Percentiles rank a stretch among this genome's conserved stretches.
Evolutionary conservation across 2,113 vertebrate genomes (phyloP).

Genomic region (Noturus placidus): DNA sequence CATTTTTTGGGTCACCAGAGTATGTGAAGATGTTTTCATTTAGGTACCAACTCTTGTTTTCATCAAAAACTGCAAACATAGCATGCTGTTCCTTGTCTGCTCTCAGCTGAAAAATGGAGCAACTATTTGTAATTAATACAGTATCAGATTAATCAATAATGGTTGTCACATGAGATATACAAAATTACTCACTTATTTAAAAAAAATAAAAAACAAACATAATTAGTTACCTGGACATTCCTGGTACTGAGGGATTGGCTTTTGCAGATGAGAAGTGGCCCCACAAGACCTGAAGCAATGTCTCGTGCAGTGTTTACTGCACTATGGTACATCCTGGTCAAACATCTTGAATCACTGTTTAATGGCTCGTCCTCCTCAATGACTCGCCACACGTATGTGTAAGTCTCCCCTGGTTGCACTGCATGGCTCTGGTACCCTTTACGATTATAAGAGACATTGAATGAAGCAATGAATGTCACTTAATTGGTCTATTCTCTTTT

Average conservation of each 20-base stretch:
- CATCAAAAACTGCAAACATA: slow-evolving; percentile 87
- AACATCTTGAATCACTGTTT: slow-evolving; percentile 80
- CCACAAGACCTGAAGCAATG: slow-evolving; percentile 90
- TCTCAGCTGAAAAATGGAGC: slow-evolving; percentile 73
- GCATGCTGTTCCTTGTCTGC: slow-evolving; percentile 89
- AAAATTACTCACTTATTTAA: not conserved
- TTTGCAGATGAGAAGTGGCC: slow-evolving; percentile 93
- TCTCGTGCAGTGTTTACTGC: slow-evolving; percentile 84
- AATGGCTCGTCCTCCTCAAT: slow-evolving; percentile 83
- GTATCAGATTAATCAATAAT: not conserved
- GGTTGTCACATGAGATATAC: not conserved
- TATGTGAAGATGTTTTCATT: slow-evolving; percentile 85
- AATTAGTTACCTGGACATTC: slow-evolving; percentile 84
- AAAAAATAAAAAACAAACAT: not conserved
- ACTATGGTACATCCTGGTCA: slow-evolving; percentile 92
- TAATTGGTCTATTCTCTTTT: not conserved
- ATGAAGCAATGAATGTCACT: not conserved
- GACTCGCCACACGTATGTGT: slow-evolving; percentile 86
- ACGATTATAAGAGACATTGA: slow-evolving; percentile 2
- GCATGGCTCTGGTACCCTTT: slow-evolving; percentile 79
- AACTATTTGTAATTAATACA: not conserved
- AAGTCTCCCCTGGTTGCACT: slow-evolving; percentile 82
- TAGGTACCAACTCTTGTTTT: slow-evolving; percentile 97
- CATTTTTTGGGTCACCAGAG: slow-evolving; percentile 71
- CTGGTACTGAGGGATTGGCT: slow-evolving; percentile 82